A percentile compares a stretch with the other conserved stretches of the same genome.
phyloP scores from a whole-genome alignment of 2,797 vertebrate species.

The Siniperca undulata region DNA sequence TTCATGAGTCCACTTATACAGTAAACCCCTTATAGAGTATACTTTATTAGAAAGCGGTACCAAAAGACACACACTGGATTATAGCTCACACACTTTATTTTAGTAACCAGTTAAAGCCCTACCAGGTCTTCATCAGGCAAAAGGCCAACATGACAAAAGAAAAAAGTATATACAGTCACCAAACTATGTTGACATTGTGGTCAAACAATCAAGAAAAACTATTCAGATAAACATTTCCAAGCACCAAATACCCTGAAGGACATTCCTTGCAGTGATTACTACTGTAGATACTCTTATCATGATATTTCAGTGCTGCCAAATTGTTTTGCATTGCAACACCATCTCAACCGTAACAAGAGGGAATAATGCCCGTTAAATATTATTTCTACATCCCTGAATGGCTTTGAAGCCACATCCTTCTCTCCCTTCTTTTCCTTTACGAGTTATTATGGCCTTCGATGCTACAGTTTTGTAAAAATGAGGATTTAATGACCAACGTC shows the following conservation, averaged over 20 bases:
- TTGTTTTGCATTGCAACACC: neutral
- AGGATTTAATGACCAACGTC: conserved; percentile 34
- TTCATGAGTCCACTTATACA: neutral
- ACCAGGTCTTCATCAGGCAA: neutral
- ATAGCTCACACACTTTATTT: neutral
- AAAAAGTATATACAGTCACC: neutral
- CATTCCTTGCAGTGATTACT: conserved; percentile 9
- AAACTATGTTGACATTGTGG: neutral
- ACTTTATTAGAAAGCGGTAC: neutral
- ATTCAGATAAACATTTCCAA: neutral
- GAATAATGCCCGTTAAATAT: neutral
- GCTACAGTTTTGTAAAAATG: conserved; percentile 26
- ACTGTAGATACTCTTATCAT: neutral
- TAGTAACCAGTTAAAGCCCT: no score
- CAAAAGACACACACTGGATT: neutral
- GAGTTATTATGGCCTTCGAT: neutral
- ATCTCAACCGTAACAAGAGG: neutral
- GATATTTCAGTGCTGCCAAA: conserved; percentile 5
- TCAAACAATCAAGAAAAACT: neutral
- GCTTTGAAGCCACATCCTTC: conserved; percentile 7
- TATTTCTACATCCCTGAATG: neutral
- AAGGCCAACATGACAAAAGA: neutral
- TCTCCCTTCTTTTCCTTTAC: neutral
- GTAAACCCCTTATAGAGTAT: neutral
- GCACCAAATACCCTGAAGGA: neutral